Conservation (phyloP, 2,888 invertebrate species). For the Dicranocentrus wangi region DNA sequence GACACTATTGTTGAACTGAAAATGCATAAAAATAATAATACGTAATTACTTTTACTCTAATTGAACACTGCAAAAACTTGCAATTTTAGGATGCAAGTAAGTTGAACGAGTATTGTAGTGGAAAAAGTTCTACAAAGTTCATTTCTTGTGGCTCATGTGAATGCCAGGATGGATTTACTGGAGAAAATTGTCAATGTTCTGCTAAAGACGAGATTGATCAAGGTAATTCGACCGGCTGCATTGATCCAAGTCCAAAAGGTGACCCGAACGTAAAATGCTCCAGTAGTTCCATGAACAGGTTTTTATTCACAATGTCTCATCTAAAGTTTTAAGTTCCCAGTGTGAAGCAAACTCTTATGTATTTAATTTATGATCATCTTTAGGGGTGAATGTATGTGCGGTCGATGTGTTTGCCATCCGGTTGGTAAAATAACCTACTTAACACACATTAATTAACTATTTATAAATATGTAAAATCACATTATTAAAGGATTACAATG, state of each 20-base stretch:
- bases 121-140: slow-evolving; percentile 2
- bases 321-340: no score
- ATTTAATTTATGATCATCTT: background rate
- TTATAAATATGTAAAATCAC: background rate
- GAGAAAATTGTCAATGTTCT: slow-evolving; percentile 62
- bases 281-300: no score
- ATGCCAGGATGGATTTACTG: slow-evolving; percentile 44
- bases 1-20: background rate
- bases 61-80: no score
- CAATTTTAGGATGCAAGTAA: slow-evolving; percentile 29
- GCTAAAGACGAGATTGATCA: slow-evolving; percentile 21
- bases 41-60: background rate
- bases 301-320: no score
- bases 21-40: background rate
- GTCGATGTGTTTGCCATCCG: slow-evolving; percentile 43
- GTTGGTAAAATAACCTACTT: slow-evolving; percentile 1
- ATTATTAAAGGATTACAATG: slow-evolving; percentile 43
- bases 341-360: background rate
- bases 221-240: slow-evolving; percentile 29
- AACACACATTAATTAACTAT: no score
- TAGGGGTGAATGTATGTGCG: slow-evolving; percentile 65
- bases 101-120: slow-evolving; percentile 41
- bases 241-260: no score
- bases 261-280: no score
- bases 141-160: slow-evolving; percentile 63